phyloP scores from a whole-genome alignment of 2,888 invertebrate species.

The Synanthedon myopaeformis region DNA sequence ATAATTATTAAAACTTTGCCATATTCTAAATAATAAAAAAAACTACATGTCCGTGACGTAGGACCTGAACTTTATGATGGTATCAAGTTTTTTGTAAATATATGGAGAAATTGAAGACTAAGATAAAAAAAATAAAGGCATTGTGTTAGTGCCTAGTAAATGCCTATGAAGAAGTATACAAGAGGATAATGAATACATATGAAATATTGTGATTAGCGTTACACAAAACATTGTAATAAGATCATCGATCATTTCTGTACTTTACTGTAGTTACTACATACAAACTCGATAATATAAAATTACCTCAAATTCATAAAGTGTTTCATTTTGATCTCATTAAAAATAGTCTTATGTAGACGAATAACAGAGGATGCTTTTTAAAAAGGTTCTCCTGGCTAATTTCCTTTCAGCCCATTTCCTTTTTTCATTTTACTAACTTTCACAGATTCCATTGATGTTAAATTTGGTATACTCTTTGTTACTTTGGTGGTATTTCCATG shows the following conservation, averaged over 20 bases:
- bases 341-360: no score
- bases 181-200: conserved; percentile 59
- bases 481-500: no score
- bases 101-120: conserved; percentile 64
- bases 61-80: conserved; percentile 17
- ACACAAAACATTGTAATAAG: conserved; percentile 56
- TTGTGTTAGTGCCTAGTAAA: conserved; percentile 51
- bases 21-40: no score
- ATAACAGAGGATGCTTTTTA: no score
- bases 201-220: conserved; percentile 63
- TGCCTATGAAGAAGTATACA: conserved; percentile 64
- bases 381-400: no score
- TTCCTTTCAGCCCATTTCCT: no score
- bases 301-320: conserved; percentile 55
- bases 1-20: conserved; percentile 2
- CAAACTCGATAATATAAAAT: conserved; percentile 68
- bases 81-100: conserved; percentile 45
- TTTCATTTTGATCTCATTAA: conserved; percentile 17
- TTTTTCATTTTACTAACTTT: no score
- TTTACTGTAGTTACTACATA: conserved; percentile 70
- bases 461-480: no score
- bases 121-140: conserved; percentile 43
- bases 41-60: conserved; percentile 13
- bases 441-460: no score
- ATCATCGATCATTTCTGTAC: conserved; percentile 64